These are phyloP conservation scores for Drosophila yooni DNA, from an alignment of 2,888 invertebrate species.

Conservation along the genomic window DNA sequence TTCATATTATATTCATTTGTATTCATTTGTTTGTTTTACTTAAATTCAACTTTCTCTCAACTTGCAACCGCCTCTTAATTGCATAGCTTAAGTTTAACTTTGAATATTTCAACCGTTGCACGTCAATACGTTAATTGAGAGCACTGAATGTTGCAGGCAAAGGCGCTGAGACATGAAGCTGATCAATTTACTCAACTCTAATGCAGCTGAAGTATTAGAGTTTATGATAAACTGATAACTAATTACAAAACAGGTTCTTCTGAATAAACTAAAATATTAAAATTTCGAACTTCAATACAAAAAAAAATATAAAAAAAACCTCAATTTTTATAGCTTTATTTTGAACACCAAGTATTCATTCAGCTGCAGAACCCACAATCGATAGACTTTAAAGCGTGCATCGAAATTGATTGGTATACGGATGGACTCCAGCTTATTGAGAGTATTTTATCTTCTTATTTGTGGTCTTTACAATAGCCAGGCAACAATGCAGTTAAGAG, in stretches of 20 bases:
- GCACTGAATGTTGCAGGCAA: slow-evolving; percentile 12
- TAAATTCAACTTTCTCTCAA: too few species aligned
- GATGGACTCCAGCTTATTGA: not conserved
- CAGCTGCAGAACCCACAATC: not conserved
- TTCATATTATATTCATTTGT: too few species aligned
- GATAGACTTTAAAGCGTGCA: not conserved
- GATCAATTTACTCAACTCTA: not conserved
- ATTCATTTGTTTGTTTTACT: too few species aligned
- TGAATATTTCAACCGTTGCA: too few species aligned
- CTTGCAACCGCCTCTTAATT: too few species aligned
- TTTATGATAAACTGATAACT: not conserved
- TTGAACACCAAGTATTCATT: not conserved
- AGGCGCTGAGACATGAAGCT: not conserved
- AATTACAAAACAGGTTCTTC: not conserved
- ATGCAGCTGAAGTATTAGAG: not conserved
- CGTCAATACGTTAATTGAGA: slow-evolving; percentile 20
- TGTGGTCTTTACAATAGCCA: not conserved
- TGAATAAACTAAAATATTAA: too few species aligned
- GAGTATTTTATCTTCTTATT: not conserved
- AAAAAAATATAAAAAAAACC: too few species aligned
- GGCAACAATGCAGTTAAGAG: slow-evolving; percentile 18
- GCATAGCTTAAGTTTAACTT: too few species aligned
- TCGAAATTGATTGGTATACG: not conserved
- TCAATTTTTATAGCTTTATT: not conserved
- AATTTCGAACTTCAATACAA: not conserved